Base-by-base conservation (phyloP, 2,113 vertebrate genomes). In the Paradoxurus hermaphroditus region DNA sequence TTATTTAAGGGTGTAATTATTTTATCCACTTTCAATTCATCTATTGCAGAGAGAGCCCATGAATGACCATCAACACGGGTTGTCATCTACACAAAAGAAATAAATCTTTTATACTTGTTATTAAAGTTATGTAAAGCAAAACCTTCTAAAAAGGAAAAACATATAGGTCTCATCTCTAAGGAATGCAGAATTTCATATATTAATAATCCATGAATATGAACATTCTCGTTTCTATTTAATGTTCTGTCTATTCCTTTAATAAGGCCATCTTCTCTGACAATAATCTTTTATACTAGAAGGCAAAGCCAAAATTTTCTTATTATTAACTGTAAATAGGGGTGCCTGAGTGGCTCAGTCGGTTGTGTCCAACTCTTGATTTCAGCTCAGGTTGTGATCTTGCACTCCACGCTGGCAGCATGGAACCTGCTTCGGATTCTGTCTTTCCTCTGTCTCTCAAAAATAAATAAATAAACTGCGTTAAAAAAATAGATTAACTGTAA, bases 61-160 rank as follows among this genome's bases (percentile, higher is more conserved):
- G 99, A 99, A 98, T 99, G 99, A 41, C 99, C 99, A 97, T 99
- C 99, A 18, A 99, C 98, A 78, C 99, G 99, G 5, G 99, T 99
- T 6, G 99, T 99, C 99, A 99, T 99, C 99, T 99, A 95, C 63
- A 98, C 36, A 88, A 96, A 36, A 97, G 15, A 97, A 0, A 85
- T 7, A 34, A 6, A 78, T 1, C 44, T 46, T 91, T 23, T 14
- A 25, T 0, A 90, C 25, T 19, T 73, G 53, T 67, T 81, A 70
- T 31, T 95, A 2, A 97, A 77, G 25, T 63, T 39, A 91, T 6
- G 89, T 2, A 84, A 46, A 83, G 68, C 7, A 92, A 93, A 95
- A 95, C 7, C 3, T 34, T 77, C 21, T 79, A 36, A 31, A 70
- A 15, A 67, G 12, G 19, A 96, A 87, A 89, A 29, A 7, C 18